Evolutionary conservation across 2,113 vertebrate species (phyloP).

Genomic region (Leucopternis melanops): DNA sequence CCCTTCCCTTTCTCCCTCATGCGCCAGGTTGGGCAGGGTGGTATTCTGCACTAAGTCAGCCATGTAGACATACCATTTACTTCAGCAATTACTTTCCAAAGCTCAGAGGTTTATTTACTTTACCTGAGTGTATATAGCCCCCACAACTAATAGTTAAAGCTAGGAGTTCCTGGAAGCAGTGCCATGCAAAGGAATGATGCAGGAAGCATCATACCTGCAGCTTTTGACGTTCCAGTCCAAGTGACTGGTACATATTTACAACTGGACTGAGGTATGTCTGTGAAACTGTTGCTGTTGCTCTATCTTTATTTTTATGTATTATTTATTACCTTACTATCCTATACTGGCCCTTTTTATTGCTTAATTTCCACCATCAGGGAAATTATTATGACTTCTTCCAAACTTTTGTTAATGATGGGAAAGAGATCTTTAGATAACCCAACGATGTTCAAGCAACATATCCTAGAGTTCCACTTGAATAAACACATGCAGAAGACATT

Average conservation of each 20-base stretch:
- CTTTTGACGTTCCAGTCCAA: not conserved
- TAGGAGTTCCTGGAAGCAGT: not conserved
- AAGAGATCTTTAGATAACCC: not conserved
- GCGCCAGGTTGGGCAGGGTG: accelerated
- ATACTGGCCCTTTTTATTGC: not conserved
- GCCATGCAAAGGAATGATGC: not conserved
- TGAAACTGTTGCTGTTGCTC: not conserved
- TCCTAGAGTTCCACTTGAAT: not conserved
- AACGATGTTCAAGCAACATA: not conserved
- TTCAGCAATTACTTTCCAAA: not conserved
- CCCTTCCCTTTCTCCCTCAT: not conserved
- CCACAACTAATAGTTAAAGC: not conserved
- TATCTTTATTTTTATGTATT: not conserved
- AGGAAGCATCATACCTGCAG: not conserved
- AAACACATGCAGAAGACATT: not conserved
- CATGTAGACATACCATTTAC: not conserved
- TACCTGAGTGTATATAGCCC: not conserved
- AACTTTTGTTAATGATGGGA: not conserved
- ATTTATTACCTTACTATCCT: not conserved
- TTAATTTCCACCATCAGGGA: not conserved
- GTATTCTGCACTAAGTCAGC: not conserved
- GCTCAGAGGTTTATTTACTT: not conserved
- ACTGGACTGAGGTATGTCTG: not conserved
- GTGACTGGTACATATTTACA: not conserved
- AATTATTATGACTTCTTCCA: not conserved